Evolutionary conservation across 2,797 vertebrate genomes (phyloP), one percentile per base, ranked within the genome.

Genomic region (Nannoperca australis): DNA sequence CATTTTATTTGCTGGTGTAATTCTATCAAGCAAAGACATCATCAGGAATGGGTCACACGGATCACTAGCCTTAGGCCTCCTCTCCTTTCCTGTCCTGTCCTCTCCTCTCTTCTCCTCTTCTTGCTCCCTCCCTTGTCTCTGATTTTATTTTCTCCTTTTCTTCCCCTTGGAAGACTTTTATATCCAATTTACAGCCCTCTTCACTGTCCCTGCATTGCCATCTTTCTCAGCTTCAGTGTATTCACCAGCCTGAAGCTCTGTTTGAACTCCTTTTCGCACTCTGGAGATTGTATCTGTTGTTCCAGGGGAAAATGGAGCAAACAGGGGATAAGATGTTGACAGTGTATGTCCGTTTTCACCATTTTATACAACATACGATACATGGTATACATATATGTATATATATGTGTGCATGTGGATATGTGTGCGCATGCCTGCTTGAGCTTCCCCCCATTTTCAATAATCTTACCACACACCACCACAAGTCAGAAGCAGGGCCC

Each of bases 211-310:
- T 75, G 56, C 40, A 3, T 76, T 76, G 70, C 82, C 74, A 49
- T 81, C 81, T 86, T 79, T 78, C 85, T 79, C 47, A 70, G 75
- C 85, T 82, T 87, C 67, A 27, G 79, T 65, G 84, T 88, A 54
- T 75, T 81, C 88, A 62, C 51, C 85, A 81, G 91, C 93, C 92
- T 68, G 74, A 83, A 92, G 93, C 92, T 86, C 74, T 77, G 76
- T 82, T 75, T 92, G 90, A 95, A 95, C 93, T 94, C 92, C 83
- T 90, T 87, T 84, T 84, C 85, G 78, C 91, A 92, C 93, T 87
- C 90, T 73, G 76, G 89, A 94, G 93, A 93, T 93, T 81, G 42
- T 79, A 87, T 91, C 85, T 84, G 75, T 79, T 61, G 24, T 88
- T 87, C 70, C 36, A 10, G 71, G 62, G 78, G 86, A 78, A 89